Evolutionary conservation across 1,140 invertebrate genomes (phyloP).

Genomic region (Lasaia peninsularis): DNA sequence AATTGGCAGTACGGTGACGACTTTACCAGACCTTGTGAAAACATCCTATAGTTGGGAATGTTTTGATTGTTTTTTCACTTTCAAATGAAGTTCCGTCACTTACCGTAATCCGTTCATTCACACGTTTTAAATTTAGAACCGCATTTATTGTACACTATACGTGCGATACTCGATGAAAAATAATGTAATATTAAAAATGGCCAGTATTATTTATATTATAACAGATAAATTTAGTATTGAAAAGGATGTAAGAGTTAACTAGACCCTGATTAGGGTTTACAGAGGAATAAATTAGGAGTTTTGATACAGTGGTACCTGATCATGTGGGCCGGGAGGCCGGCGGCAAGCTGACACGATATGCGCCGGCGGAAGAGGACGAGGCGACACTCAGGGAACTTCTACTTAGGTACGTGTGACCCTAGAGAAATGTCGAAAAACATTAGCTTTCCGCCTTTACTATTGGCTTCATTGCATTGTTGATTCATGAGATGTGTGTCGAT

Average conservation of each 20-base stretch:
- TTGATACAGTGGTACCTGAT: conserved; percentile 74
- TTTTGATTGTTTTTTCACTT: conserved; percentile 1
- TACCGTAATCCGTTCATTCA: background rate
- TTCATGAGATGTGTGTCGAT: conserved; percentile 60
- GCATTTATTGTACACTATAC: background rate
- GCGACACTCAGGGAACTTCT: conserved; percentile 91
- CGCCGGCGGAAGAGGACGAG: conserved; percentile 87
- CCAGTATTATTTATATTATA: too few relatives aligned
- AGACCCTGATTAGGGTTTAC: background rate
- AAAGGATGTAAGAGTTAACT: too few relatives aligned
- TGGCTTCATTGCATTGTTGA: conserved; percentile 64
- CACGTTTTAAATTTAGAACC: background rate
- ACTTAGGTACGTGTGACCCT: conserved; percentile 84
- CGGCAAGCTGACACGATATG: conserved; percentile 78
- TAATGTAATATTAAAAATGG: too few relatives aligned
- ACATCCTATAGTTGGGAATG: background rate
- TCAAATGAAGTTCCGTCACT: background rate
- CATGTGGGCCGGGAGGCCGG: conserved; percentile 76
- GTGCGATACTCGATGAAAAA: too few relatives aligned
- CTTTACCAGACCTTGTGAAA: conserved; percentile 13
- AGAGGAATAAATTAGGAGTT: conserved; percentile 55
- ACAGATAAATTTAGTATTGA: too few relatives aligned
- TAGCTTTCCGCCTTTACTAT: conserved; percentile 66
- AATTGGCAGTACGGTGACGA: conserved; percentile 56
- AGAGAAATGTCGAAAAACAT: conserved; percentile 50